Conservation (phyloP, 2,888 invertebrate species). For the Gymnocheta viridis region DNA sequence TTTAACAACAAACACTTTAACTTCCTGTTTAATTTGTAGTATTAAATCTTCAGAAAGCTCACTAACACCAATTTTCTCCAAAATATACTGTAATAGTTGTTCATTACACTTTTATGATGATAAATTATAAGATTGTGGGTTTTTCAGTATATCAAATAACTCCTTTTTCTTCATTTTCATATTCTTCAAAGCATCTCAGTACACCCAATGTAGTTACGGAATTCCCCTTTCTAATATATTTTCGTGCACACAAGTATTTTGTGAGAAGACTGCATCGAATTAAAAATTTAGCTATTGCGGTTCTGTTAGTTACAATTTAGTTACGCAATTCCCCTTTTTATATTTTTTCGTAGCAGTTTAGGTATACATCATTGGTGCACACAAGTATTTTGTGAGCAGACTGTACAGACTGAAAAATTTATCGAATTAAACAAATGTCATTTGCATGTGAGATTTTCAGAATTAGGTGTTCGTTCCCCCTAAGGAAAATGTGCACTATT, state of each 20-base stretch:
- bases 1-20: too few relatives aligned
- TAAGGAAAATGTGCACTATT: constrained; percentile 4
- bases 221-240: constrained; percentile 5
- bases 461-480: not conserved
- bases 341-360: not conserved
- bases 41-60: too few relatives aligned
- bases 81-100: not conserved
- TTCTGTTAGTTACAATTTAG: not conserved
- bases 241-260: constrained; percentile 1
- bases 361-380: not conserved
- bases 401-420: not conserved
- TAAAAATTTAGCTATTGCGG: not conserved
- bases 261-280: not conserved
- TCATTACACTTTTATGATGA: not conserved
- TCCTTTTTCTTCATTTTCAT: constrained; percentile 1
- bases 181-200: not conserved
- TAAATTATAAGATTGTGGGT: not conserved
- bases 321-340: not conserved
- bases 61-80: not conserved
- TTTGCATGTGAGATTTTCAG: not conserved
- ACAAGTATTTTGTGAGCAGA: not conserved
- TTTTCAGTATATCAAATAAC: constrained; percentile 6
- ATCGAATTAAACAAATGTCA: not conserved
- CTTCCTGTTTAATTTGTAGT: too few relatives aligned
- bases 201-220: not conserved